A percentile compares a stretch with the other conserved stretches of the same genome.
Evolutionary conservation across 2,113 vertebrate genomes (phyloP).

Genomic region (Speoplatyrhinus poulsoni): DNA sequence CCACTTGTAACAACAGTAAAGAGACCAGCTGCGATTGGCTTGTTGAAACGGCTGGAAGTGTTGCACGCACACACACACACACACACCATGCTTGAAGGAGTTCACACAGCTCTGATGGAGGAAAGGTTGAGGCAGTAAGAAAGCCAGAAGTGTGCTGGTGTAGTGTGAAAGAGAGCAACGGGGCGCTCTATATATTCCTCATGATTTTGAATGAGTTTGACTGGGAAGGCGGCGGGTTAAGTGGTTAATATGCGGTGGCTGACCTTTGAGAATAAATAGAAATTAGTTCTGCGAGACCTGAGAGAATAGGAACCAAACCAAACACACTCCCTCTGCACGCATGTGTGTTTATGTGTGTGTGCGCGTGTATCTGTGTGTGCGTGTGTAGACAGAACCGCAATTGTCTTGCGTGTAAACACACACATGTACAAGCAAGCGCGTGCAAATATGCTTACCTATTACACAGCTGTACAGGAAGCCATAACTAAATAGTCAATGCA

Average conservation of each 20-base stretch:
- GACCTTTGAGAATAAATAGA: not conserved
- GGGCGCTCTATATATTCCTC: not conserved
- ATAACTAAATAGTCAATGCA: conserved; percentile 48
- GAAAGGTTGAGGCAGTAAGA: conserved; percentile 14
- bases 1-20: not conserved
- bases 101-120: conserved; percentile 34
- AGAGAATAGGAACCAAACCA: not conserved
- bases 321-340: not conserved
- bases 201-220: not conserved
- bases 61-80: not conserved
- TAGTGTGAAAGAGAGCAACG: conserved; percentile 1
- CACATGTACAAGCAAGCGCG: not conserved
- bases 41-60: not conserved
- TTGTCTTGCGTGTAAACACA: not conserved
- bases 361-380: not conserved
- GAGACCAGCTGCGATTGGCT: not conserved
- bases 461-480: conserved; percentile 41
- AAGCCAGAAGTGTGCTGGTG: not conserved
- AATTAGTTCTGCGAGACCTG: not conserved
- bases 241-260: not conserved
- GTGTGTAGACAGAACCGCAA: not conserved
- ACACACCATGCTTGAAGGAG: not conserved
- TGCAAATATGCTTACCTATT: conserved; percentile 30
- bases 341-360: not conserved
- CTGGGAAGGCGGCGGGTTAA: not conserved